Percentiles rank a stretch among this genome's conserved stretches.
Conservation (phyloP, 2,797 vertebrate genomes). For the Picus viridis region DNA sequence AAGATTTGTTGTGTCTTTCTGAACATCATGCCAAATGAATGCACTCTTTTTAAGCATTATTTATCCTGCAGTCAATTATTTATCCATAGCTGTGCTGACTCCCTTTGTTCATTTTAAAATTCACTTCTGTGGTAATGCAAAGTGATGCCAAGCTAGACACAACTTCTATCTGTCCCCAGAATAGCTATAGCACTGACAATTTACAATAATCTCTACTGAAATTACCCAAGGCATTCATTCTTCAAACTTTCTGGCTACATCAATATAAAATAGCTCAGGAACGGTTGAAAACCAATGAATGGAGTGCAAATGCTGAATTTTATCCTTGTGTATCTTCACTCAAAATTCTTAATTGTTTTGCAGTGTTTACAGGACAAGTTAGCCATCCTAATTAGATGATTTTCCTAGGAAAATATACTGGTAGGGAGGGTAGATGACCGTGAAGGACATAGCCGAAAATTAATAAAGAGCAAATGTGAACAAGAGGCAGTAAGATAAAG, state of each 20-base stretch:
- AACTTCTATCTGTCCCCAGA: constrained; percentile 19
- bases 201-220: constrained; percentile 38
- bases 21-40: background rate
- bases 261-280: background rate
- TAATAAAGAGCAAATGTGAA: background rate
- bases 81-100: background rate
- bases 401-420: background rate
- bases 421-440: background rate
- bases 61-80: constrained; percentile 17
- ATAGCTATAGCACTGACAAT: background rate
- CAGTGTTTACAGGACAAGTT: background rate
- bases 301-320: background rate
- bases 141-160: constrained; percentile 9
- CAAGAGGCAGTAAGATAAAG: background rate
- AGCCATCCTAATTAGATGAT: background rate
- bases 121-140: constrained; percentile 7
- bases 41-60: background rate
- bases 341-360: background rate
- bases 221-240: background rate
- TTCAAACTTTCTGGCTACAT: background rate
- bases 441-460: background rate
- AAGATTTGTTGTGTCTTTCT: background rate
- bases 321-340: background rate
- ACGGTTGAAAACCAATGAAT: background rate
- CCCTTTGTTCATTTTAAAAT: constrained; percentile 6